Conservation (phyloP, 2,113 vertebrate species). For the Rhinoderma darwinii region DNA sequence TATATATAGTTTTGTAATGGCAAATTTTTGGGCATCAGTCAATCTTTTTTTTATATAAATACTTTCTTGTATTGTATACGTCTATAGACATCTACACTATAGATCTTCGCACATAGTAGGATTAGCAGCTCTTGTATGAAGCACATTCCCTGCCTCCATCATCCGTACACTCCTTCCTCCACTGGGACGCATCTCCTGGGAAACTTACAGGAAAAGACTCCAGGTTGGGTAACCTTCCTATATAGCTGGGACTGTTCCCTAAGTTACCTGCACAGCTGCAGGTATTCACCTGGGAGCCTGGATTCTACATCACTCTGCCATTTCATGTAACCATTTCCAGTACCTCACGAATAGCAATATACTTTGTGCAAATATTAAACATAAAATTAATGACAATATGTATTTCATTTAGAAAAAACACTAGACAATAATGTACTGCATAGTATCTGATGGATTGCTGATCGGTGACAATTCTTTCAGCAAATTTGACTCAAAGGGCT, state of each 20-base stretch:
- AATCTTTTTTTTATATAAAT: background rate
- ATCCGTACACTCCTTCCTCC: background rate
- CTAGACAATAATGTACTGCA: background rate
- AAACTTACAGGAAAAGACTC: constrained; percentile 17
- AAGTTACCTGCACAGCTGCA: constrained; percentile 40
- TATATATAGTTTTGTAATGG: too few relatives aligned
- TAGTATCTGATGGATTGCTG: background rate
- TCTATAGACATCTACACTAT: background rate
- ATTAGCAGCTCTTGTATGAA: background rate
- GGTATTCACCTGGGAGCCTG: background rate
- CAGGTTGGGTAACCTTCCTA: constrained; percentile 23
- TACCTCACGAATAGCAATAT: background rate
- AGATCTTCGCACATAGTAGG: background rate
- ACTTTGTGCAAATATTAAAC: background rate
- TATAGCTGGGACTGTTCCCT: constrained; percentile 33
- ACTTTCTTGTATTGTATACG: background rate
- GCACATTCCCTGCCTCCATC: background rate
- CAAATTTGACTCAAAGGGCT: constrained; percentile 2
- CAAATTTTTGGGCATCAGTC: too few relatives aligned
- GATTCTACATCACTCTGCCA: background rate
- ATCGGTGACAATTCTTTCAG: background rate
- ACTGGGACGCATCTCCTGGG: constrained; percentile 7
- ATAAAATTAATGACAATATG: background rate
- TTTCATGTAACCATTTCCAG: background rate
- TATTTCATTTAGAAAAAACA: background rate